These are phyloP conservation scores for Diabrotica virgifera DNA, from an alignment of 1,140 invertebrate genomes.

Conservation along the genomic window DNA sequence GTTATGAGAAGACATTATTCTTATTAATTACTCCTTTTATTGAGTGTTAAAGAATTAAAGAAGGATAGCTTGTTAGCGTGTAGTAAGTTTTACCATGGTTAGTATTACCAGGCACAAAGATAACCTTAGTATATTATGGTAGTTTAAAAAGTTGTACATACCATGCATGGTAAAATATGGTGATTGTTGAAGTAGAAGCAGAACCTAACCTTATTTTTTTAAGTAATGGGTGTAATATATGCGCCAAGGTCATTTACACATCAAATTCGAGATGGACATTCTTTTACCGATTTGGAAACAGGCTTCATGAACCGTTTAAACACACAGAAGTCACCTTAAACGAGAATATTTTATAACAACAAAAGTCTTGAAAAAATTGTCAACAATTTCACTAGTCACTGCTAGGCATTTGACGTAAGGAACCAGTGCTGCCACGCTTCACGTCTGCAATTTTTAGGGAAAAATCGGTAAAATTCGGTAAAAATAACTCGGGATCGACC, in stretches of 20 bases:
- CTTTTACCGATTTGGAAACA: conserved; percentile 14
- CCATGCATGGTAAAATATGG: conserved; percentile 44
- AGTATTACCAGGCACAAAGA: no score
- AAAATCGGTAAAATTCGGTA: no score
- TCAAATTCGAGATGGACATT: conserved; percentile 21
- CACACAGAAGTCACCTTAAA: conserved; percentile 7
- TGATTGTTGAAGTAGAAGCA: conserved; percentile 39
- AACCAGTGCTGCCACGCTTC: no score
- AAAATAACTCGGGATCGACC: no score
- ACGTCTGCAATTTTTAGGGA: no score
- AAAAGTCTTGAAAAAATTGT: conserved; percentile 16
- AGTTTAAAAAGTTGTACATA: conserved; percentile 37
- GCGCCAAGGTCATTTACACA: conserved; percentile 45
- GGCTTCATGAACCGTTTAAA: background rate
- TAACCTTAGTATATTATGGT: no score
- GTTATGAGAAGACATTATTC: no score
- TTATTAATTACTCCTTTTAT: no score
- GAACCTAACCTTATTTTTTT: conserved; percentile 46
- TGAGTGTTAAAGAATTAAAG: no score
- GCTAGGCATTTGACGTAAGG: conserved; percentile 15
- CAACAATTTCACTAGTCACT: conserved; percentile 25
- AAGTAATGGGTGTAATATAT: conserved; percentile 46
- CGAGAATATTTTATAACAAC: background rate
- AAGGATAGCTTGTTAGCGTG: no score
- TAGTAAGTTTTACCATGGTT: no score